Conservation (phyloP, 2,113 vertebrate genomes). For the Craseonycteris thonglongyai region DNA sequence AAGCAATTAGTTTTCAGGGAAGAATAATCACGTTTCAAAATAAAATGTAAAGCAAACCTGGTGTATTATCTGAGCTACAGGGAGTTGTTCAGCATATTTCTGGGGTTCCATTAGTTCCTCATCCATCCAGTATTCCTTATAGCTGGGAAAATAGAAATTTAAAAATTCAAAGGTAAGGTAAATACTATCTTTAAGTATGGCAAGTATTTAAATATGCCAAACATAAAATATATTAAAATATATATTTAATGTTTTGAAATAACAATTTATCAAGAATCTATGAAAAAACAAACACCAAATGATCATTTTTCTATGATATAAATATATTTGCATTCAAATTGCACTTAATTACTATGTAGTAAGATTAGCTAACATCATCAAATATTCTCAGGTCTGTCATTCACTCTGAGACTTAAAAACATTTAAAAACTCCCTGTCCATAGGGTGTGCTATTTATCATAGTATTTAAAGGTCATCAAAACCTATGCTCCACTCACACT, state of each 20-base stretch:
- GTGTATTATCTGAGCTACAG: slow-evolving; percentile 96
- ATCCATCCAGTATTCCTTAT: slow-evolving; percentile 44
- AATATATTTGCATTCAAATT: neutral
- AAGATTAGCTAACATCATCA: neutral
- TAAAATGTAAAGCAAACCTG: slow-evolving; percentile 84
- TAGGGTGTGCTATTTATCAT: neutral
- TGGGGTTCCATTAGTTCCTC: slow-evolving; percentile 76
- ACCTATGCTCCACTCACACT: neutral
- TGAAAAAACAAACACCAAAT: neutral
- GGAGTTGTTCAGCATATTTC: slow-evolving; percentile 92
- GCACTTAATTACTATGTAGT: neutral
- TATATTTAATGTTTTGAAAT: neutral
- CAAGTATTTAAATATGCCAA: slow-evolving; percentile 1
- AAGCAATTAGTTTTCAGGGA: slow-evolving; percentile 62
- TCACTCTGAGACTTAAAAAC: neutral
- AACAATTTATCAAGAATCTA: slow-evolving; percentile 8
- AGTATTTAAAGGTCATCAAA: neutral
- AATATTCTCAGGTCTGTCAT: neutral
- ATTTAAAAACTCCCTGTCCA: neutral
- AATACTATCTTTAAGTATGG: neutral
- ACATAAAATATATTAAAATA: neutral
- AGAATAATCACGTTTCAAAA: slow-evolving; percentile 58
- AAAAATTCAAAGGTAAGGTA: neutral
- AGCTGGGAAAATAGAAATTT: slow-evolving; percentile 28
- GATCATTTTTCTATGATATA: neutral